Base-by-base conservation (phyloP, 2,888 invertebrate genomes). In the Petrolisthes cinctipes region DNA sequence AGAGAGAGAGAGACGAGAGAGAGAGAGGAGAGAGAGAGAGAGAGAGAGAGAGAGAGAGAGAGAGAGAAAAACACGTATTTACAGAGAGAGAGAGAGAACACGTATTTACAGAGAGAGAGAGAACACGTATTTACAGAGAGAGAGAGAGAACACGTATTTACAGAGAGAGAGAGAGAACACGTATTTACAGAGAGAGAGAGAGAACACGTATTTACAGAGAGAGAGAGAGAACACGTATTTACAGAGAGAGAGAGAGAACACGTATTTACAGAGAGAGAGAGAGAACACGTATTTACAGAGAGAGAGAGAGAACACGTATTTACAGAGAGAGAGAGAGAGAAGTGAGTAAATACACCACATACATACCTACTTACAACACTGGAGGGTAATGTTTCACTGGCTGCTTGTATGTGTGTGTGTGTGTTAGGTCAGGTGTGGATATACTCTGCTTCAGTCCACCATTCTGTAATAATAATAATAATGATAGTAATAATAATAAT, bases 321-420 rank as follows among this genome's bases (percentile, higher is more conserved):
- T 7, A n/a, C 6, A 57, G 57, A n/a, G 20, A 79, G 56, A 37
- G 76, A 76, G 14, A 76, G 76, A 37, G 37, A 76, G 76, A 76
- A 37, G 37, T 4, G 37, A 37, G 37, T 17, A 71, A 20, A 71
- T 17, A 71, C n/a, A n/a, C n/a, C n/a, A n/a, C n/a, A n/a, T n/a
- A n/a, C n/a, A n/a, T n/a, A n/a, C n/a, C n/a, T n/a, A n/a, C n/a
- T n/a, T n/a, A n/a, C n/a, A n/a, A n/a, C n/a, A n/a, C n/a, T n/a
- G n/a, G n/a, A n/a, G n/a, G n/a, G n/a, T n/a, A n/a, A n/a, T n/a
- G n/a, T n/a, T n/a, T n/a, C n/a, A n/a, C n/a, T n/a, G n/a, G n/a
- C n/a, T n/a, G n/a, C n/a, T n/a, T n/a, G n/a, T n/a, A n/a, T n/a
- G n/a, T n/a, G n/a, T n/a, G n/a, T n/a, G n/a, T n/a, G n/a, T n/a